A percentile compares a stretch with the other conserved stretches of the same genome.
Evolutionary conservation across 92 coral and sea anemone species (phyloP).

Genomic region (Porites lobata): DNA sequence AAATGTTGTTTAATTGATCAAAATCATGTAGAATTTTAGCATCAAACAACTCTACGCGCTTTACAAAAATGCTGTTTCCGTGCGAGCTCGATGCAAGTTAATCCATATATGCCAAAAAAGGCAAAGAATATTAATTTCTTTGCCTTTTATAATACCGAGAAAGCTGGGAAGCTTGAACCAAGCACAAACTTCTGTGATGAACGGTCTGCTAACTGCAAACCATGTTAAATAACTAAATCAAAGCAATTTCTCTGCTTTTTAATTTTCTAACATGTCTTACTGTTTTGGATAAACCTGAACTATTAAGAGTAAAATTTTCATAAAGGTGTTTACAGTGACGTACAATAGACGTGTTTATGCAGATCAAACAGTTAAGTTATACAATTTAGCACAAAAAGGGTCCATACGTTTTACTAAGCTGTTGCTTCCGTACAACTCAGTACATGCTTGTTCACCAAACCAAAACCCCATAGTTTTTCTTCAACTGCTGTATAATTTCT

Average conservation of each 20-base stretch:
- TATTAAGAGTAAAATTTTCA: background rate
- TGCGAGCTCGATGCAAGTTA: slow-evolving; percentile 14
- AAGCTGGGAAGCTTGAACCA: background rate
- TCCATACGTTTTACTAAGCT: too few relatives aligned
- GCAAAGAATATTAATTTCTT: slow-evolving; percentile 1
- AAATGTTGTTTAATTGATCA: background rate
- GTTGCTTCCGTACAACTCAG: too few relatives aligned
- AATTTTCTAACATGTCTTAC: slow-evolving; percentile 6
- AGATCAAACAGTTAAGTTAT: background rate
- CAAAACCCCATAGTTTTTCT: too few relatives aligned
- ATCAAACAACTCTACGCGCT: slow-evolving; percentile 15
- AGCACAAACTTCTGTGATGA: background rate
- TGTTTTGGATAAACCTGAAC: slow-evolving; percentile 3
- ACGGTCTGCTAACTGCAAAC: slow-evolving; percentile 13
- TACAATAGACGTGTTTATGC: slow-evolving; percentile 2
- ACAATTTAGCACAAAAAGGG: background rate
- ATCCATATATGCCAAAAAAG: background rate
- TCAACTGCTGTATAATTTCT: background rate
- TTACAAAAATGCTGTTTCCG: slow-evolving; percentile 1
- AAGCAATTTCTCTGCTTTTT: slow-evolving; percentile 15
- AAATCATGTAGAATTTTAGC: background rate
- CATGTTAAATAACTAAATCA: background rate
- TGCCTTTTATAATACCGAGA: background rate
- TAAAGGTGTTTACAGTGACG: slow-evolving; percentile 14
- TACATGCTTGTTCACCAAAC: too few relatives aligned